Conservation (phyloP, 2,888 invertebrate genomes). For the Napeogenes inachia region DNA sequence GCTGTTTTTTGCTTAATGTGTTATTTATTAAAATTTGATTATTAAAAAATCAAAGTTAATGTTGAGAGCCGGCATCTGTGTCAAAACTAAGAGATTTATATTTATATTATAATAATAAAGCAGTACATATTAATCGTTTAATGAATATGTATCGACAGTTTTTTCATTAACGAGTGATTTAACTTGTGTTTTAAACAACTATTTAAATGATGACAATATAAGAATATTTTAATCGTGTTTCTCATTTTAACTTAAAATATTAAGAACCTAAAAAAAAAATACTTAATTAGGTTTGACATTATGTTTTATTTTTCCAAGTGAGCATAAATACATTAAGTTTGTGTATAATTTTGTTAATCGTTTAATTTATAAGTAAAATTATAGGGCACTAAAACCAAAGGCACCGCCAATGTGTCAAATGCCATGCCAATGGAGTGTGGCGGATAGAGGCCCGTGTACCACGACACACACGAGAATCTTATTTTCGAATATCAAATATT, state of each 20-base stretch:
- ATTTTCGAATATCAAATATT: conserved; percentile 77
- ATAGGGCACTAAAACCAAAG: conserved; percentile 49
- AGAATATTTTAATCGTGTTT: neutral
- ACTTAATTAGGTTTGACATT: neutral
- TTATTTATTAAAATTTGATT: conserved; percentile 74
- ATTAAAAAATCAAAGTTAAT: conserved; percentile 62
- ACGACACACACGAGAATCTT: conserved; percentile 75
- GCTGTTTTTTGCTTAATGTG: conserved; percentile 71
- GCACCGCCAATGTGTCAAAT: conserved; percentile 69
- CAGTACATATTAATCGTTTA: conserved; percentile 45
- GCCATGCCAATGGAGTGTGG: conserved; percentile 55
- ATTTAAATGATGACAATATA: conserved; percentile 36
- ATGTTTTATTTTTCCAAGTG: neutral
- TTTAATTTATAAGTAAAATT: conserved; percentile 5
- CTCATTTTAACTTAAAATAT: neutral
- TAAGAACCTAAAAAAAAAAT: neutral
- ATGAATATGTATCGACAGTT: conserved; percentile 54
- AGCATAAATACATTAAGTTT: neutral
- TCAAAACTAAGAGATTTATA: conserved; percentile 44
- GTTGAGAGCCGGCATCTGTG: conserved; percentile 51
- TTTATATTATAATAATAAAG: conserved; percentile 51
- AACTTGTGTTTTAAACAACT: conserved; percentile 41
- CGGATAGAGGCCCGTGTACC: conserved; percentile 38
- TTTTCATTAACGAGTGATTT: conserved; percentile 50
- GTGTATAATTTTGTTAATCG: neutral